phyloP scores from a whole-genome alignment of 2,888 invertebrate species.

The Nebria brevicollis region DNA sequence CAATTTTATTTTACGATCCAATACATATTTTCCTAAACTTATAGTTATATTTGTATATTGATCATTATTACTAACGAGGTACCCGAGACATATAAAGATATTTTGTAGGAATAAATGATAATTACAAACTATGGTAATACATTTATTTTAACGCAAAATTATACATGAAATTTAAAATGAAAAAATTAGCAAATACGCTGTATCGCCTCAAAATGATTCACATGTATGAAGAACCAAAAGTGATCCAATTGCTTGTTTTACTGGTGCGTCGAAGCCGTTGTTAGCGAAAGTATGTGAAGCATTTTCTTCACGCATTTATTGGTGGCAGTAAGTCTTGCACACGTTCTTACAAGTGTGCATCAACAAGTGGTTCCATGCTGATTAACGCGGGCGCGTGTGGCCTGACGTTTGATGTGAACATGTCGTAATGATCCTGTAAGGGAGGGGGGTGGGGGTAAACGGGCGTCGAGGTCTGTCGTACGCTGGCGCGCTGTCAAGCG shows the following conservation, averaged over 20 bases:
- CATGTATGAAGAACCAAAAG: too few relatives aligned
- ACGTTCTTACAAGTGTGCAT: slow-evolving; percentile 50
- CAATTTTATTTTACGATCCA: neutral
- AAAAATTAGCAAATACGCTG: too few relatives aligned
- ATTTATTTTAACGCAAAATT: too few relatives aligned
- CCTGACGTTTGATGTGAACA: slow-evolving; percentile 50
- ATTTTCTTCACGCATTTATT: neutral
- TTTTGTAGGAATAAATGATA: too few relatives aligned
- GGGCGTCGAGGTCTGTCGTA: neutral
- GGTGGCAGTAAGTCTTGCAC: neutral
- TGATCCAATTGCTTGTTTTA: too few relatives aligned
- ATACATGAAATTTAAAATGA: too few relatives aligned
- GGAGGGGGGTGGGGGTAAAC: neutral
- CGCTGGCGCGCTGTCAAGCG: neutral
- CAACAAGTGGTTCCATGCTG: slow-evolving; percentile 58
- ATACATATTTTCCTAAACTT: neutral
- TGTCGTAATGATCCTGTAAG: slow-evolving; percentile 37
- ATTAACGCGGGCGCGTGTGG: slow-evolving; percentile 49
- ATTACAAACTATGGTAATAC: too few relatives aligned
- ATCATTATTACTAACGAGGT: neutral
- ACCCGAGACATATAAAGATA: too few relatives aligned
- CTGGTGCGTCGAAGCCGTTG: too few relatives aligned
- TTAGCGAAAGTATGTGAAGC: too few relatives aligned
- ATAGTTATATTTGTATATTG: neutral
- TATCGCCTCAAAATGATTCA: too few relatives aligned